Evolutionary conservation across 1,140 invertebrate species (phyloP), one percentile per base, ranked within the genome.

Genomic region (Aphidius ervi): DNA sequence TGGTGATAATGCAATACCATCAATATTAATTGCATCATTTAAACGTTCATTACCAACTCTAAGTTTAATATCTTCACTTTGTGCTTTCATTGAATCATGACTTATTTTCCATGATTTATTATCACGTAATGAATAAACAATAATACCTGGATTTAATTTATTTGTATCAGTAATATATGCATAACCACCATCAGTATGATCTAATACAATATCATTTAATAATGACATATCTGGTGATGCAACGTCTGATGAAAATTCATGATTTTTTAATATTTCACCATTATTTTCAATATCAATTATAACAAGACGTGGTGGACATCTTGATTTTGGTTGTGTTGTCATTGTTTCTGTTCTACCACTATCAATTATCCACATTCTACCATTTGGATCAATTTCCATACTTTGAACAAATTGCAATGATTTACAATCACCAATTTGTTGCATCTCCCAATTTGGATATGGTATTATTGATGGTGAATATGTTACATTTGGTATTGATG

Each of bases 341-440:
- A 83, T 65, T 9, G 82, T 82, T 1, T 76, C 79, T 0, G 84
- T 77, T 6, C 84, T 76, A 0, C 87, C 87, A 10, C 84, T 83
- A 66, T 90, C 88, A 46, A 89, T 67, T 2, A 88, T 82, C 88
- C 88, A 90, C 84, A 90, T 86, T 1, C 86, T 74, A 4, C 86
- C 87, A 31, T 80, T 75, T 0, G 81, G 81, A 65, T 89, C 87
- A 23, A 89, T 86, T 70, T 89, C 87, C 67, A 89, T 81, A 64
- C 84, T 85, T 69, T 88, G 86, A 5, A 89, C 87, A 61, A 85
- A 85, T 66, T 90, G 88, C 31, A 90, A 80, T 3, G 84, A 82
- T 1, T 66, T 70, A 72, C 88, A 90, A 40, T 81, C 74, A 0
- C 82, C 84, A 9, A 86, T 56, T 6, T 76, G 74, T 69, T 90